phyloP scores from a whole-genome alignment of 2,888 invertebrate genomes.

The Conomelus anceps region DNA sequence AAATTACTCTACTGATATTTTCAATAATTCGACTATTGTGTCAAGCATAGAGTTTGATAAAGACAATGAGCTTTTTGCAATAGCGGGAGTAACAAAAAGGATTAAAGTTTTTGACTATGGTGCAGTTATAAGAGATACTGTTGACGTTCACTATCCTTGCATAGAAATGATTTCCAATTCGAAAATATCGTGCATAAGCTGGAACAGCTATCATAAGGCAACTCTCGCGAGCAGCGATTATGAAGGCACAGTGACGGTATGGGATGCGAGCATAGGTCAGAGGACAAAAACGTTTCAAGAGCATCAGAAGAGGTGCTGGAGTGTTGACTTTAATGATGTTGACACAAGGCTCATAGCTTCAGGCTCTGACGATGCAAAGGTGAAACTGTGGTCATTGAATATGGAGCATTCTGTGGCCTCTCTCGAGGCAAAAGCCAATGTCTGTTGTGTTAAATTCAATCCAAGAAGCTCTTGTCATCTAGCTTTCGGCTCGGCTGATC shows the following conservation, averaged over 20 bases:
- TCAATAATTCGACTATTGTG: constrained; percentile 78
- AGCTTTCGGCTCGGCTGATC: constrained; percentile 94
- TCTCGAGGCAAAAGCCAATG: constrained; percentile 87
- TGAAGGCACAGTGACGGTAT: constrained; percentile 87
- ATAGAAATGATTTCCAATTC: constrained; percentile 86
- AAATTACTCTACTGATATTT: constrained; percentile 83
- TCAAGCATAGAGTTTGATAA: constrained; percentile 94
- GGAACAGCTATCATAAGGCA: constrained; percentile 86
- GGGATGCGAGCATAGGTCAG: constrained; percentile 79
- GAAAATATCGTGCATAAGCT: constrained; percentile 90
- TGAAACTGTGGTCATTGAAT: constrained; percentile 88
- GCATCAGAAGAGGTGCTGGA: constrained; percentile 94
- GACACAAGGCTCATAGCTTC: constrained; percentile 86
- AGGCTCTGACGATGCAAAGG: constrained; percentile 86
- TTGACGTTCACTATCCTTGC: constrained; percentile 88
- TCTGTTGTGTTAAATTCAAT: constrained; percentile 90
- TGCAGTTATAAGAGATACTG: constrained; percentile 73
- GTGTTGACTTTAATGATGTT: constrained; percentile 87
- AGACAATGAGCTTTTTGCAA: constrained; percentile 91
- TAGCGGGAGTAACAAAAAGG: constrained; percentile 89
- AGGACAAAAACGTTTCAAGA: constrained; percentile 72
- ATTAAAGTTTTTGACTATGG: constrained; percentile 91
- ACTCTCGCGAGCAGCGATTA: constrained; percentile 89
- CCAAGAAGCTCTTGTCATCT: constrained; percentile 78
- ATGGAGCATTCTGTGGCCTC: constrained; percentile 79